These are phyloP conservation scores for Agrilus mali DNA, from an alignment of 2,888 invertebrate genomes.

Conservation along the genomic window DNA sequence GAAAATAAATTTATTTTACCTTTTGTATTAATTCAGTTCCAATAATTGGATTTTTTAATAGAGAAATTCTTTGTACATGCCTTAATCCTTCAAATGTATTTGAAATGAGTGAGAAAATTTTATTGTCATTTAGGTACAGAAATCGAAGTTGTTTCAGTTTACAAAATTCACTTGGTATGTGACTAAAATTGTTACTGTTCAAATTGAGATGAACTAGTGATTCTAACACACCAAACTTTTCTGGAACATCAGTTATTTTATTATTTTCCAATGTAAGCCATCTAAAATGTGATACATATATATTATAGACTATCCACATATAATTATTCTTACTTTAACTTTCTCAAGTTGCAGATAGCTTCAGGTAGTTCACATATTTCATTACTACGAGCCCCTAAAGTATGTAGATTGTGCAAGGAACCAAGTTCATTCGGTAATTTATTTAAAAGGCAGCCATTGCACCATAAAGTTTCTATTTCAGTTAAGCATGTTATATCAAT, in stretches of 20 bases:
- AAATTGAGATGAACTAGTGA: slow-evolving; percentile 51
- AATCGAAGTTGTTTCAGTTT: slow-evolving; percentile 24
- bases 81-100: slow-evolving; percentile 20
- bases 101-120: slow-evolving; percentile 22
- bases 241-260: slow-evolving; percentile 40
- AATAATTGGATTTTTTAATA: slow-evolving; percentile 25
- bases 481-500: slow-evolving; percentile 47
- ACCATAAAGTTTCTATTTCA: slow-evolving; percentile 53
- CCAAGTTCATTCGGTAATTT: slow-evolving; percentile 49
- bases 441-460: slow-evolving; percentile 44
- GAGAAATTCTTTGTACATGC: slow-evolving; percentile 24
- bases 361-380: slow-evolving; percentile 42
- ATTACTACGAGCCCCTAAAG: slow-evolving; percentile 55
- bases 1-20: slow-evolving; percentile 13
- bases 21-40: slow-evolving; percentile 14
- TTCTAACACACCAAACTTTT: slow-evolving; percentile 38
- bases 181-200: slow-evolving; percentile 39
- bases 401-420: slow-evolving; percentile 45
- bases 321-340: slow-evolving; percentile 36
- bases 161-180: slow-evolving; percentile 36
- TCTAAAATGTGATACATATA: slow-evolving; percentile 27
- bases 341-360: slow-evolving; percentile 41
- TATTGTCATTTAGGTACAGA: slow-evolving; percentile 25
- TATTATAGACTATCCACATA: neutral
- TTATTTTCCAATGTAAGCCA: slow-evolving; percentile 58